phyloP scores from a whole-genome alignment of 2,888 invertebrate genomes.

The Serripes groenlandicus region DNA sequence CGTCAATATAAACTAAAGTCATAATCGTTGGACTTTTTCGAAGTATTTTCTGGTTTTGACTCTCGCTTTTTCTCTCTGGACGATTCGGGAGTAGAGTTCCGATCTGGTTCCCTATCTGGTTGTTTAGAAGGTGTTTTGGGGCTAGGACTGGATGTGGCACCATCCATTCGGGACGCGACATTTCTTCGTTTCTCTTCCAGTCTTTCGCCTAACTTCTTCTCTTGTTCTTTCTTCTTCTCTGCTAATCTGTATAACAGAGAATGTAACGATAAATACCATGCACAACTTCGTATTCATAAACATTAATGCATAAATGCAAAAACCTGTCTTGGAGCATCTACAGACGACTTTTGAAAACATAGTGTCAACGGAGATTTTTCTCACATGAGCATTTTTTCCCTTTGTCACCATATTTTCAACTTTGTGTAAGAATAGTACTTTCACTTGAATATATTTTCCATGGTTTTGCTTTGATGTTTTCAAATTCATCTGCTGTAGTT shows the following conservation, averaged over 20 bases:
- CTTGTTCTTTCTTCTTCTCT: slow-evolving; percentile 75
- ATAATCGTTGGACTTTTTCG: slow-evolving; percentile 37
- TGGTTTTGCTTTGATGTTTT: no score
- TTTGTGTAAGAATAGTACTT: not conserved
- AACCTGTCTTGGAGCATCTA: not conserved
- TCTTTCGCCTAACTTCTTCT: slow-evolving; percentile 71
- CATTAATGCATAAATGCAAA: no score
- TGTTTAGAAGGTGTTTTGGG: not conserved
- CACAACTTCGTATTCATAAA: no score
- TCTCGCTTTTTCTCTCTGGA: slow-evolving; percentile 38
- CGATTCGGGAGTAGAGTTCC: slow-evolving; percentile 18
- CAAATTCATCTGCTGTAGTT: no score
- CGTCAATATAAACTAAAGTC: slow-evolving; percentile 57
- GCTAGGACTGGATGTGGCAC: not conserved
- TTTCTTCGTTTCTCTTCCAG: slow-evolving; percentile 74
- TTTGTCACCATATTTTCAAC: not conserved
- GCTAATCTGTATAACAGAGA: slow-evolving; percentile 63
- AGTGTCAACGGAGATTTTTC: not conserved
- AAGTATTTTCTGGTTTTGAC: slow-evolving; percentile 15
- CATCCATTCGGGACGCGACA: slow-evolving; percentile 54
- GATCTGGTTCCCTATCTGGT: slow-evolving; percentile 28
- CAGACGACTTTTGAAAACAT: not conserved
- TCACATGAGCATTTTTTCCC: slow-evolving; percentile 8
- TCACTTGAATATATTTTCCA: no score
- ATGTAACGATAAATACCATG: no score